Evolutionary conservation across 2,797 vertebrate genomes (phyloP), one percentile per base, ranked within the genome.

Genomic region (Furcifer pardalis): DNA sequence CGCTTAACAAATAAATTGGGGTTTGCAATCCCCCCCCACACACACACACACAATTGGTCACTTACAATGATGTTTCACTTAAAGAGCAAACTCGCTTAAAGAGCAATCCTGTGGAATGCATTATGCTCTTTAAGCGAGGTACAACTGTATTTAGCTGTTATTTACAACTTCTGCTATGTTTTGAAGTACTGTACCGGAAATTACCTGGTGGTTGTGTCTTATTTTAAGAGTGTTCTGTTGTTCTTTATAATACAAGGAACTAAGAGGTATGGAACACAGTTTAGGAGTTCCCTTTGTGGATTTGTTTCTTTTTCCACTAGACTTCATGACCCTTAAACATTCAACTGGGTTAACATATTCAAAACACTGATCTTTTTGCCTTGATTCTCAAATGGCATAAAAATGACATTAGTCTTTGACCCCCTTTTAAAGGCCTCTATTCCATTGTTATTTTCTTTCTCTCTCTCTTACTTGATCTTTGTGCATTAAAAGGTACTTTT

Each of bases 321-420:
- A 78, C 59, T 0, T 0, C 42, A 63, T 3, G 81, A 27, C 77
- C 88, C 56, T 79, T 5, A 66, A 17, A 3, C 0, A 2, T 32
- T 63, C 77, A 71, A 6, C 37, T 62, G 63, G 19, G 68, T 85
- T 66, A 62, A 40, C 62, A 44, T 5, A 2, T 56, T 56, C 66
- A 15, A 84, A 77, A 44, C 62, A 80, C 56, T 44, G 35, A 75
- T 7, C 42, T 32, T 0, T 79, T 75, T 78, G 23, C 25, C 19
- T 79, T 80, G 35, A 49, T 80, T 84, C 44, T 79, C 46, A 60
- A 69, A 82, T 82, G 72, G 42, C 84, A 79, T 30, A 87, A 77
- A 56, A 84, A 79, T 37, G 56, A 7, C 83, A 83, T 90, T 90
- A 89, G 73, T 78, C 52, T 89, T 90, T 87, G 86, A 88, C 78